Evolutionary conservation across 2,113 vertebrate species (phyloP), one percentile per base, ranked within the genome.

Genomic region (Gopherus flavomarginatus): DNA sequence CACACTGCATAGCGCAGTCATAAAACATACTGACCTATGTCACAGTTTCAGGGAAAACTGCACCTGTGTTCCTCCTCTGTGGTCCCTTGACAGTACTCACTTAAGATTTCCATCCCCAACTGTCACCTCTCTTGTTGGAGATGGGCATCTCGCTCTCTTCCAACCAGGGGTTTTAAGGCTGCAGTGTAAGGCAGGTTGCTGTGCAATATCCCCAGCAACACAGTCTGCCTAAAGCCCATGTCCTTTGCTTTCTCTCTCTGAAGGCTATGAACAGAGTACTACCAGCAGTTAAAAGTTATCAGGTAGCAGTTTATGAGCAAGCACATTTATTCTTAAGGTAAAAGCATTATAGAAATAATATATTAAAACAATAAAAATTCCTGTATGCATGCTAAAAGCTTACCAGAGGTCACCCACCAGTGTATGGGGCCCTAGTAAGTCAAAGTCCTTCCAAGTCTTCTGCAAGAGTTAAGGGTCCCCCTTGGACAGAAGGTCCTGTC

Each of bases 11-110:
- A 79, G 62, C 94, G 93, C 92, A 85, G 35, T 86, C 90, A 88
- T 50, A 78, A 93, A 86, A 87, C 87, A 72, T 79, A 90, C 54
- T 96, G 95, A 90, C 89, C 94, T 59, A 65, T 35, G 31, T 35
- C 14, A 35, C 17, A 35, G 17, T 69, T 69, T 69, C 35, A n/a
- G 17, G 35, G 17, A 21, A 69, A 69, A 69, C 16, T 19, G 62
- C 16, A 69, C 17, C 4, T 19, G 16, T n/a, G 62, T 65, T n/a
- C 62, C 31, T 31, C 16, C 31, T 17, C 2, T n/a, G 62, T 69
- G 62, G 35, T 69, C 17, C 35, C 62, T n/a, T n/a, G 35, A 69
- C 14, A 13, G 62, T 35, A n/a, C 62, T 8, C 17, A n/a, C 4
- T n/a, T 69, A 17, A 21, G 62, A 35, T 69, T n/a, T 69, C 35